Conservation (phyloP, 2,797 vertebrate genomes). For the Halcyon badia region DNA sequence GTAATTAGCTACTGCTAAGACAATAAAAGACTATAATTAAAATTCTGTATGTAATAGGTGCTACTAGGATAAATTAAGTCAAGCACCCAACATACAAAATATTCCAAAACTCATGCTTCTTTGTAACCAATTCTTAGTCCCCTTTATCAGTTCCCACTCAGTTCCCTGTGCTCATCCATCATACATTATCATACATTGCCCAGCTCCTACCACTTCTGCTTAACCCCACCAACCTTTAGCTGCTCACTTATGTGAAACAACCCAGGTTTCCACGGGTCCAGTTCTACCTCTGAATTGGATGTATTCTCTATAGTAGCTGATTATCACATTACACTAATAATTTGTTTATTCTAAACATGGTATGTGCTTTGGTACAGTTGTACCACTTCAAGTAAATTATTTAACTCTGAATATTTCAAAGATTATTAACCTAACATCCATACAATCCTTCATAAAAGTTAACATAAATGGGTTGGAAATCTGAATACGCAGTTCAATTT, state of each 20-base stretch:
- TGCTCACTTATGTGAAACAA: not conserved
- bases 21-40: not conserved
- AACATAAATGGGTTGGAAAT: no score
- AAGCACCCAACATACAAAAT: not conserved
- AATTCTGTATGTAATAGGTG: not conserved
- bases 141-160: not conserved
- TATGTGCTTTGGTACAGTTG: not conserved
- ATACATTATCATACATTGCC: not conserved
- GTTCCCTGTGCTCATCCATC: not conserved
- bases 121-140: not conserved
- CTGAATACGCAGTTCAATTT: not conserved
- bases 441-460: not conserved
- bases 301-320: not conserved
- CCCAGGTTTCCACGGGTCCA: not conserved
- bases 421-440: not conserved
- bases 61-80: not conserved
- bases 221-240: not conserved
- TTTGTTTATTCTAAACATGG: not conserved
- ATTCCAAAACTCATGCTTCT: not conserved
- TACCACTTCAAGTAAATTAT: not conserved
- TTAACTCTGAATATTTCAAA: not conserved
- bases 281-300: not conserved
- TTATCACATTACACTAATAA: not conserved
- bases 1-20: not conserved
- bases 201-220: not conserved